Evolutionary conservation across 2,113 vertebrate species (phyloP).

Genomic region (Strigops habroptila): DNA sequence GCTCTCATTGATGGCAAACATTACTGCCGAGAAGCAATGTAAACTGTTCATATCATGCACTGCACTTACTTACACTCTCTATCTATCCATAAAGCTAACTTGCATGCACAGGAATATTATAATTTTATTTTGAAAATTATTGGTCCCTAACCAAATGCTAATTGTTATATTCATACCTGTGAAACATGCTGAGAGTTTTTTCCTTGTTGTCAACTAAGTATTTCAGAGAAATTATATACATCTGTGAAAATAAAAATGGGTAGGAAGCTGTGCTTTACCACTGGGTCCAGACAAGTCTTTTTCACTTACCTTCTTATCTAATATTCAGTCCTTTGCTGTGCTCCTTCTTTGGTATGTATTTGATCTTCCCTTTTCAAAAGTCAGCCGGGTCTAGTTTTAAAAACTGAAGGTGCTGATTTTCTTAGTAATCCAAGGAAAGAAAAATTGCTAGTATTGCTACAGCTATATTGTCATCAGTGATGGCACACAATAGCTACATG

Average conservation of each 20-base stretch:
- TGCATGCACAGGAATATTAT: not conserved
- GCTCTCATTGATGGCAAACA: not conserved
- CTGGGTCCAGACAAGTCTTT: not conserved
- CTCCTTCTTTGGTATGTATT: not conserved
- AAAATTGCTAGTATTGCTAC: not conserved
- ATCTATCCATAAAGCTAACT: not conserved
- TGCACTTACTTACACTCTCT: not conserved
- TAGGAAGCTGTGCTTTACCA: not conserved
- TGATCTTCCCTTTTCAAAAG: not conserved
- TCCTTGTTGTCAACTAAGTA: not conserved
- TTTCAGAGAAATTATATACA: not conserved
- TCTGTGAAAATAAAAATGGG: not conserved
- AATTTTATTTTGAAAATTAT: not conserved
- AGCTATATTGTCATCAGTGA: not conserved
- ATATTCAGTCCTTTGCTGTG: not conserved
- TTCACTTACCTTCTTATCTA: not conserved
- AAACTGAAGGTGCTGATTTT: not conserved
- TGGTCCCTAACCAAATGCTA: not conserved
- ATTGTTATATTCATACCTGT: not conserved
- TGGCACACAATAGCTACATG: not conserved
- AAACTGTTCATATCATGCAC: not conserved
- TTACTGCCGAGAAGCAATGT: not conserved
- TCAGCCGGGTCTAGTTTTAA: not conserved
- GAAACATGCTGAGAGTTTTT: not conserved
- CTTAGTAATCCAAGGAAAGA: not conserved